Percentiles rank a stretch among this genome's conserved stretches.
Evolutionary conservation across 35 echinoderm and acorn worm genomes (phyloP).

Genomic region (Heliocidaris erythrogramma): DNA sequence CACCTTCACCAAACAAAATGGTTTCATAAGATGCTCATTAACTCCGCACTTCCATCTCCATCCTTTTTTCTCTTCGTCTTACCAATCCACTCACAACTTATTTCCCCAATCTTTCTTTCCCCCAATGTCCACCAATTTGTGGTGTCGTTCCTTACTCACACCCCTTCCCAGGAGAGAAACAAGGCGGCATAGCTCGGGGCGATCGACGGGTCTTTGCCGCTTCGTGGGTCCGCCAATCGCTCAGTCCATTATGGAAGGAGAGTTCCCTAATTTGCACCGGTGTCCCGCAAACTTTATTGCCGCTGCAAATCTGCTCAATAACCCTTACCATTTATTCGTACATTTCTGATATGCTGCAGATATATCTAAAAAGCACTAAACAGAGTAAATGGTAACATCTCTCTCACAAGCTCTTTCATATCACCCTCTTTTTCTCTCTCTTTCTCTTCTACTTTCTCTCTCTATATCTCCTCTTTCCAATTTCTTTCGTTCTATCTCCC

Average conservation of each 20-base stretch:
- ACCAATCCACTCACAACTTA: neutral
- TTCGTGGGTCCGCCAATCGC: constrained; percentile 29
- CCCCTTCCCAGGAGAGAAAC: neutral
- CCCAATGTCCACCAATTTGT: neutral
- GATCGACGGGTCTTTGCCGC: neutral
- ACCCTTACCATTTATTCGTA: neutral
- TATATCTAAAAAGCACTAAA: neutral
- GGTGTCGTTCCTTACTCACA: neutral
- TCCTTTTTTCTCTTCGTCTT: neutral
- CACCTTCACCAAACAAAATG: neutral
- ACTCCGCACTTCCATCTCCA: neutral
- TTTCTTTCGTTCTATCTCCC: too few species aligned
- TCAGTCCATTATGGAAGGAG: neutral
- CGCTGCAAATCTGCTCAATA: constrained; percentile 18
- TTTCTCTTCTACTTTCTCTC: too few species aligned
- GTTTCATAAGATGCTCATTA: neutral
- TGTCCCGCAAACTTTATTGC: neutral
- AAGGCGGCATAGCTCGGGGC: constrained; percentile 15
- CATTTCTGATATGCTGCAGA: neutral
- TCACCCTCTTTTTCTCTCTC: neutral
- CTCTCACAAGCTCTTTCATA: neutral
- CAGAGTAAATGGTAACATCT: neutral
- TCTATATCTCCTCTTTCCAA: too few species aligned
- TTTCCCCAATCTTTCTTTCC: neutral
- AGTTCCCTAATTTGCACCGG: neutral